Base-by-base conservation (phyloP, 2,888 invertebrate genomes). In the Gastracanthus pulcherrimus region DNA sequence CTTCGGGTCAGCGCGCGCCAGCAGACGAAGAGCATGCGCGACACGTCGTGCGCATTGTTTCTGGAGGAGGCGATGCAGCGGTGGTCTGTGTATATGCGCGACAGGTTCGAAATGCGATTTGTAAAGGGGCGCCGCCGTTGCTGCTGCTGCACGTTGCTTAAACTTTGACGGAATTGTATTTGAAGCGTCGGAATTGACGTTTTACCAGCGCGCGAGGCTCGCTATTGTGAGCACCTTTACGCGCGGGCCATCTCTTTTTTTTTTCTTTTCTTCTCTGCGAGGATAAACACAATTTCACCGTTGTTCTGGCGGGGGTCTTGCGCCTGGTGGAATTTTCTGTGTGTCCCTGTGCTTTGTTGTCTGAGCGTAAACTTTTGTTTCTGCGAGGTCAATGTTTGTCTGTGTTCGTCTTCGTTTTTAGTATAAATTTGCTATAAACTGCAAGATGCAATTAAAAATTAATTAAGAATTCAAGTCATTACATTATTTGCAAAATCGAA, bases 61-160 rank as follows among this genome's bases (percentile, higher is more conserved):
- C 3, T 6, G 45, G 13, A 45, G 45, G 13, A 13, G n/a, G n/a
- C n/a, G n/a, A n/a, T n/a, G n/a, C n/a, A n/a, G n/a, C n/a, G n/a
- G n/a, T n/a, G n/a, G n/a, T n/a, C n/a, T 29, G 31, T 45, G 72
- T 60, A 41, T 0, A 16, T 9, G 41, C 29, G 67, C 38, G 60
- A 38, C 29, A 64, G 58, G 66, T 41, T 66, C 62, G 34, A 72
- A 79, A 72, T 72, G 45, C 45, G 72, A 79, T 79, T 72, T 72
- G 58, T 51, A 72, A 72, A 29, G 51, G 60, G 31, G 31, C 45
- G 9, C 3, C 0, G 36, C 7, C 45, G 2, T 34, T n/a, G n/a
- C n/a, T n/a, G n/a, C n/a, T n/a, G n/a, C n/a, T n/a, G n/a, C n/a
- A n/a, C 41, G 55, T 55, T 72, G 51, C 72, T 79, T 72, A 66